Evolutionary conservation across 2,113 vertebrate species (phyloP), one percentile per base, ranked within the genome.

Genomic region (Micromys minutus): DNA sequence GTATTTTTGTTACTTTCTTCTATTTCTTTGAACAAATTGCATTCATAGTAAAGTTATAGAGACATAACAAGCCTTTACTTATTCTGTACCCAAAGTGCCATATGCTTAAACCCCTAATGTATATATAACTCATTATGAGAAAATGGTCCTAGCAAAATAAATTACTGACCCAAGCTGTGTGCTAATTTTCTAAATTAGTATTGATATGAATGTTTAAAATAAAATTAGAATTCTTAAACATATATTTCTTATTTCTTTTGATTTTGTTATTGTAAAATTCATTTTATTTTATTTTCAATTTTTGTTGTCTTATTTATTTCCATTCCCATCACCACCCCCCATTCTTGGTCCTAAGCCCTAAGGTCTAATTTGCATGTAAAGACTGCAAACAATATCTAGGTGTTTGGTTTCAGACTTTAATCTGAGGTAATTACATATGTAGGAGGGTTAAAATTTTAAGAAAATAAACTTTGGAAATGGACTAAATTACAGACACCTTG

Each of bases 191-290:
- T 74, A 94, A 75, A 79, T 2, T 42, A 80, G 5, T 65, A 59
- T 89, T 89, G 34, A 12, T 72, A 87, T 13, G 85, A 11, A 89
- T 94, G 91, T 95, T 95, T n/a, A 93, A 2, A 94, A 39, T 16
- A 91, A 31, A 96, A 26, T 1, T 71, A 84, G 0, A 4, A 89
- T 69, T 88, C 17, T 65, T 55, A 83, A 87, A 61, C 65, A 6
- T 65, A 76, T 57, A 71, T 83, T 59, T 39, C 65, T 80, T 19
- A 36, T 36, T 47, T 79, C 67, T 31, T 65, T 52, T 63, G 31
- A 65, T 65, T 65, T 65, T 65, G 31, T 65, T 65, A 65, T 31
- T 65, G 11, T 31, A 65, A 65, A 31, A 65, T 31, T 63, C 7
- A 63, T 29, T 65, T 65, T 13, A 31, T 65, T 65, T 61, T 50